Base-by-base conservation (phyloP, 2,888 invertebrate species). In the Clusia tigrina region DNA sequence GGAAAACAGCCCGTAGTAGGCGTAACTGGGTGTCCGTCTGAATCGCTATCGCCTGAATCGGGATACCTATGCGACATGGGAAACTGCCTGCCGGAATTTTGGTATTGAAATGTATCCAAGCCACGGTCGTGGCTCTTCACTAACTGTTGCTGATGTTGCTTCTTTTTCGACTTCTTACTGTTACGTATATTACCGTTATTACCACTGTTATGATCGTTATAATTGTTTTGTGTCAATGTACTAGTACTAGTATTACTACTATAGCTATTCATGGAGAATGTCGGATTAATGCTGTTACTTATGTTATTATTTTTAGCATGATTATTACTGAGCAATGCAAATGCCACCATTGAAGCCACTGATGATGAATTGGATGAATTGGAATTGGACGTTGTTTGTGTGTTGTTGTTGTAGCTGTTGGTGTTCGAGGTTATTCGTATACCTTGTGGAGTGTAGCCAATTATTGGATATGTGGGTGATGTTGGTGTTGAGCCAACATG, bases 111-210 rank as follows among this genome's bases (percentile, higher is more conserved):
- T 60, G 72, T 65, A 69, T 83, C 81, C 54, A 83, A 66, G 3
- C 81, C 82, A 62, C 79, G 77, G 68, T 83, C 83, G 67, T 83
- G 83, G 64, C 83, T 83, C 58, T 76, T 77, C 38, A 74, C 77
- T 65, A 74, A 69, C 62, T 68, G 63, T 46, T 67, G 66, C 51
- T 66, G 51, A 18, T 63, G 61, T 54, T 48, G 59, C 51, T 52
- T 46, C 63, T 65, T 58, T 42, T 54, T 58, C 63, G 58, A 55
- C 56, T 69, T 67, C 17, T 66, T 70, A 2, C 58, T 65, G 51
- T 57, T 64, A 48, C 62, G 65, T 53, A 64, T 24, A 55, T 68
- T 70, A 67, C 70, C 64, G 64, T 65, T 70, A 59, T 64, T 72
- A 71, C 56, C 69, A 58, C 62, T 68, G 58, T 67, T 68, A 65